Percentiles rank a stretch among this genome's conserved stretches.
These are phyloP conservation scores for Leptarthrus brevirostris DNA, from an alignment of 2,888 invertebrate species.

Conservation along the genomic window DNA sequence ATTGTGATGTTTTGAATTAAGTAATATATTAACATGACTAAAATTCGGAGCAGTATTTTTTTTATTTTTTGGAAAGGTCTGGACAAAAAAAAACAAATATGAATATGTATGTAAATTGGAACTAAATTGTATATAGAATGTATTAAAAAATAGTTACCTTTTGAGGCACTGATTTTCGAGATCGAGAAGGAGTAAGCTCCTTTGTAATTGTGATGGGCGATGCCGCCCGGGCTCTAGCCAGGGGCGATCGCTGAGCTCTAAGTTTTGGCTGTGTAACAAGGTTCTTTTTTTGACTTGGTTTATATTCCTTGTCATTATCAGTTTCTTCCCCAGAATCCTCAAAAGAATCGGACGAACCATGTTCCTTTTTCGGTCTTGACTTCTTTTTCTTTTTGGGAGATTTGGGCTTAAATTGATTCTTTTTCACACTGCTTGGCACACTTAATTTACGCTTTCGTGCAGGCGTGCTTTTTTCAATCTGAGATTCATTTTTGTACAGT, in stretches of 20 bases:
- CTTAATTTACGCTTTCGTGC: constrained; percentile 54
- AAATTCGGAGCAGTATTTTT: too few species aligned
- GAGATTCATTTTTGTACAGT: constrained; percentile 84
- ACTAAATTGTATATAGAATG: too few species aligned
- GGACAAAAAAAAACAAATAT: too few species aligned
- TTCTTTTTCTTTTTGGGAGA: constrained; percentile 54
- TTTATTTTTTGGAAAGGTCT: too few species aligned
- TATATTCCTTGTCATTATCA: constrained; percentile 57
- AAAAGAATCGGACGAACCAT: constrained; percentile 58
- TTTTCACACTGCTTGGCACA: constrained; percentile 55
- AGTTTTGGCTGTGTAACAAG: constrained; percentile 47
- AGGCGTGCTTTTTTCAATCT: constrained; percentile 72
- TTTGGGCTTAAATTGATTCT: constrained; percentile 46
- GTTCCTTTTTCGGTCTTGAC: constrained; percentile 51
- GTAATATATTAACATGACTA: too few species aligned
- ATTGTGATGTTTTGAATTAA: too few species aligned
- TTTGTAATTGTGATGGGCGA: constrained; percentile 59
- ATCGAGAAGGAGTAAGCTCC: constrained; percentile 57
- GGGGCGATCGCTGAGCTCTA: constrained; percentile 60
- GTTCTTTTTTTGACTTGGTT: constrained; percentile 59
- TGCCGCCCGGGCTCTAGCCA: constrained; percentile 60
- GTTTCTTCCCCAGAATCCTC: constrained; percentile 34
- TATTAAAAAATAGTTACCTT: too few species aligned
- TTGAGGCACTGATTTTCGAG: constrained; percentile 59
- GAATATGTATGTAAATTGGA: too few species aligned